These are phyloP conservation scores for Phocides pigmalion DNA, from an alignment of 1,140 invertebrate species.

Conservation along the genomic window DNA sequence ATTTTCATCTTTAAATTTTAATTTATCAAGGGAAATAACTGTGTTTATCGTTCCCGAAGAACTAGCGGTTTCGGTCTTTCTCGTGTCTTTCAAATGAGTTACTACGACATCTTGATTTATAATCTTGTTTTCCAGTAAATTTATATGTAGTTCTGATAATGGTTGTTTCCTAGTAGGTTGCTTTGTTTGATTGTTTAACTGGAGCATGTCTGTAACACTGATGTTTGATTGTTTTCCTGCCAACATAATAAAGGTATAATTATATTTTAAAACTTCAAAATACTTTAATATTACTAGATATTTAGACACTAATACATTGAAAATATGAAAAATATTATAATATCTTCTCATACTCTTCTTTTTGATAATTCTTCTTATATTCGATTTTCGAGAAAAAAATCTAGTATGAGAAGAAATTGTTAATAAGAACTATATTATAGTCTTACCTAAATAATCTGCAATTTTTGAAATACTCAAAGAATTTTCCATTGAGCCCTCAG, in stretches of 20 bases:
- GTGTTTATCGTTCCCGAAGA: slow-evolving; percentile 61
- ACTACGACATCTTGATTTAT: slow-evolving; percentile 49
- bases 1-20: slow-evolving; percentile 48
- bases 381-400: background rate
- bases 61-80: slow-evolving; percentile 53
- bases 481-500: slow-evolving; percentile 61
- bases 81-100: slow-evolving; percentile 56
- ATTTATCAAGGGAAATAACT: slow-evolving; percentile 60
- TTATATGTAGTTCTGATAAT: slow-evolving; percentile 60
- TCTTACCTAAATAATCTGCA: slow-evolving; percentile 70
- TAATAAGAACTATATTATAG: background rate
- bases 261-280: background rate
- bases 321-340: too few relatives aligned
- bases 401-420: background rate
- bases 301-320: too few relatives aligned
- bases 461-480: slow-evolving; percentile 75
- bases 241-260: slow-evolving; percentile 22
- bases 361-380: too few relatives aligned
- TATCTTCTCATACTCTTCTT: too few relatives aligned
- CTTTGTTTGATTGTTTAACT: slow-evolving; percentile 57
- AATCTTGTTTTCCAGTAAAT: slow-evolving; percentile 50
- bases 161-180: slow-evolving; percentile 56
- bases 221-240: slow-evolving; percentile 69
- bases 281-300: background rate
- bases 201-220: slow-evolving; percentile 63